A percentile compares a stretch with the other conserved stretches of the same genome.
Conservation (phyloP, 2,113 vertebrate genomes). For the Pterocles gutturalis region DNA sequence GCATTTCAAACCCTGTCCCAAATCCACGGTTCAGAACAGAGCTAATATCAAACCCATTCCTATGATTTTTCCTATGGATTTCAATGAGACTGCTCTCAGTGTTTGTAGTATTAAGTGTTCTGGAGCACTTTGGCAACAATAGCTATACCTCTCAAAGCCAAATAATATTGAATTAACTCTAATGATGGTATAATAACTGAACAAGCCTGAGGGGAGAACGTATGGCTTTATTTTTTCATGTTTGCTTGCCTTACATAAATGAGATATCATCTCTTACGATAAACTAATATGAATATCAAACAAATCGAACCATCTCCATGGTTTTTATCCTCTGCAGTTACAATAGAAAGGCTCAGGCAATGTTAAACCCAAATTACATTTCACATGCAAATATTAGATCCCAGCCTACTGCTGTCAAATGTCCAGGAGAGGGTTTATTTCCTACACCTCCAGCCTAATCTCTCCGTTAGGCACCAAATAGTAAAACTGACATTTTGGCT, state of each 20-base stretch:
- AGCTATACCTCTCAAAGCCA: not conserved
- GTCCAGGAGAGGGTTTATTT: not conserved
- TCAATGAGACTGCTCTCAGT: not conserved
- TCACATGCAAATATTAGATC: not conserved
- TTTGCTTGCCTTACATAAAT: slow-evolving; percentile 19
- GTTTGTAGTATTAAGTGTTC: not conserved
- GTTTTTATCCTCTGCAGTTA: not conserved
- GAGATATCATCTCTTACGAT: not conserved
- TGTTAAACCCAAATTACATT: not conserved
- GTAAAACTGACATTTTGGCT: not conserved
- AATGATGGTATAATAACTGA: slow-evolving; percentile 13
- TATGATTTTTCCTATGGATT: not conserved
- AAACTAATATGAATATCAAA: not conserved
- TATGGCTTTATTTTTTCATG: not conserved
- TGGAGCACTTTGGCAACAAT: not conserved
- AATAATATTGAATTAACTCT: slow-evolving; percentile 26
- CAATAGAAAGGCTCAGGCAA: not conserved
- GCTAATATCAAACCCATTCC: not conserved
- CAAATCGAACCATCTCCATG: not conserved
- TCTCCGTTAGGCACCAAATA: not conserved
- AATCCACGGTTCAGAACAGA: not conserved
- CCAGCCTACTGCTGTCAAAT: not conserved
- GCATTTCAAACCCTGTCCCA: not conserved
- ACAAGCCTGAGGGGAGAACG: not conserved
- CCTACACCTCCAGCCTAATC: not conserved